phyloP scores from a whole-genome alignment of 2,888 invertebrate genomes.

The Monoplex corrugatus region DNA sequence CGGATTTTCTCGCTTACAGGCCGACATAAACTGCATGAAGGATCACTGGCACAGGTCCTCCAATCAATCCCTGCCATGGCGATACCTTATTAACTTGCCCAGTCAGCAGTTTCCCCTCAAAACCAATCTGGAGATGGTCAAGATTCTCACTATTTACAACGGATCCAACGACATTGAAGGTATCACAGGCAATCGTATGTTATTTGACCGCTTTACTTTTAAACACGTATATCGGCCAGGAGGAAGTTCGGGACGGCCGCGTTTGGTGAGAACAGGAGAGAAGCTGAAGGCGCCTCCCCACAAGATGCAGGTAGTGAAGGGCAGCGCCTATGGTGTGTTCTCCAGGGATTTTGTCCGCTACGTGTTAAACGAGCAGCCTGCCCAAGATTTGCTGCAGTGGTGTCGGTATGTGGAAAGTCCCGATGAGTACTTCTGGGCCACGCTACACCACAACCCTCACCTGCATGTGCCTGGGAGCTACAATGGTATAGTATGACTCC shows the following conservation, averaged over 20 bases:
- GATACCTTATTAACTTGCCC: conserved; percentile 80
- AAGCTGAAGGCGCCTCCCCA: conserved; percentile 60
- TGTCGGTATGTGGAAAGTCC: conserved; percentile 76
- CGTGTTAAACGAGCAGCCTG: conserved; percentile 69
- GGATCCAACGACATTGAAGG: conserved; percentile 81
- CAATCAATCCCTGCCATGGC: conserved; percentile 66
- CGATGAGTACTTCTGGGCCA: conserved; percentile 81
- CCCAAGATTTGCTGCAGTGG: conserved; percentile 76
- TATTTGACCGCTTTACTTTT: conserved; percentile 58
- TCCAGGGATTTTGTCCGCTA: conserved; percentile 77
- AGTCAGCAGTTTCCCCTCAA: conserved; percentile 79
- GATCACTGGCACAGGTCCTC: conserved; percentile 59
- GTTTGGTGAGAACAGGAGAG: conserved; percentile 57
- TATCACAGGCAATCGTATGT: conserved; percentile 67
- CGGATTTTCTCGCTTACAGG: conserved; percentile 76
- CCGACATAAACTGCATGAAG: conserved; percentile 80
- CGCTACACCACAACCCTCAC: conserved; percentile 77
- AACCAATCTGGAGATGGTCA: conserved; percentile 79
- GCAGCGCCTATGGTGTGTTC: conserved; percentile 80
- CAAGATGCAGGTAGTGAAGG: conserved; percentile 73
- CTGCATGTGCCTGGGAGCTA: conserved; percentile 77
- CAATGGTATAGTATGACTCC: conserved; percentile 66
- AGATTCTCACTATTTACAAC: conserved; percentile 78
- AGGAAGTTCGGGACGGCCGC: conserved; percentile 54
- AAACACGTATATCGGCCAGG: conserved; percentile 51